These are phyloP conservation scores for Amphiprion percula DNA, from an alignment of 2,113 vertebrate species.

Conservation along the genomic window DNA sequence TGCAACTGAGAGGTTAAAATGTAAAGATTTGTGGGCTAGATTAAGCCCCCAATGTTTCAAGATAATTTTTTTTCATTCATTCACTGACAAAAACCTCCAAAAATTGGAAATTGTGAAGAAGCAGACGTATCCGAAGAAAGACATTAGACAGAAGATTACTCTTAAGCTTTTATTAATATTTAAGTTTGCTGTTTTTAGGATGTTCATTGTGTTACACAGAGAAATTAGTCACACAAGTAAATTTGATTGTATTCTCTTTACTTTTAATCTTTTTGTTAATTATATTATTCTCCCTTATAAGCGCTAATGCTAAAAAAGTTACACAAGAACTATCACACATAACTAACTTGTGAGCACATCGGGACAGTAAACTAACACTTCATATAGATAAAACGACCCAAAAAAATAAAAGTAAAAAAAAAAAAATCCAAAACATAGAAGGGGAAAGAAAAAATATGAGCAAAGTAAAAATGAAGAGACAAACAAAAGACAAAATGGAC, in stretches of 20 bases:
- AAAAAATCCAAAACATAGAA: constrained; percentile 17
- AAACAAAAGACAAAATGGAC: constrained; percentile 63
- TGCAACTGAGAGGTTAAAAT: too few species aligned
- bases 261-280: constrained; percentile 70
- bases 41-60: too few species aligned
- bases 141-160: constrained; percentile 37
- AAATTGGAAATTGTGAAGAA: not conserved
- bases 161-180: constrained; percentile 81
- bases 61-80: too few species aligned
- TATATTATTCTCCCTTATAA: constrained; percentile 79
- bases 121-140: not conserved
- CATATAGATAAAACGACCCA: constrained; percentile 66
- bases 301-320: constrained; percentile 85
- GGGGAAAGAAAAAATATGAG: constrained; percentile 47
- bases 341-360: constrained; percentile 81
- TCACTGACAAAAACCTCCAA: not conserved
- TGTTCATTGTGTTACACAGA: constrained; percentile 82
- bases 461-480: constrained; percentile 48
- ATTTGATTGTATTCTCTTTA: constrained; percentile 79
- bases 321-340: constrained; percentile 82
- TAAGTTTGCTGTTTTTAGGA: constrained; percentile 70
- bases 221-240: constrained; percentile 82
- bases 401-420: constrained; percentile 8
- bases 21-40: too few species aligned
- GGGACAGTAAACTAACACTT: constrained; percentile 80